Percentiles rank a stretch among this genome's conserved stretches.
Conservation (phyloP, 2,113 vertebrate genomes). For the Alligator sinensis region DNA sequence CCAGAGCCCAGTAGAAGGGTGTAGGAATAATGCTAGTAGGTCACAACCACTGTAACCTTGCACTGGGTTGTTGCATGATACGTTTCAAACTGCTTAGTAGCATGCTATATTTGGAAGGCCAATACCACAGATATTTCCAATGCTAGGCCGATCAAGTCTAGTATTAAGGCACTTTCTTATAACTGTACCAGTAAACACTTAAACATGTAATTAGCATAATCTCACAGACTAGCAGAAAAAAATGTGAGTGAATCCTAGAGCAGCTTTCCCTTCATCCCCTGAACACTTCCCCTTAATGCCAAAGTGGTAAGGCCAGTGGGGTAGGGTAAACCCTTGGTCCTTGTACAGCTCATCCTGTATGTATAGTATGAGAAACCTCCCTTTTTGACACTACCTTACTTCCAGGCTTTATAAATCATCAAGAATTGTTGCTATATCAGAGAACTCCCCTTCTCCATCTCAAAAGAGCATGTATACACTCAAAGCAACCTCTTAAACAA, state of each 20-base stretch:
- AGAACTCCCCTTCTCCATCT: slow-evolving; percentile 25
- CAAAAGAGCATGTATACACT: not conserved
- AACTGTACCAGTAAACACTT: not conserved
- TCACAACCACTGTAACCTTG: not conserved
- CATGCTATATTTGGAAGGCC: not conserved
- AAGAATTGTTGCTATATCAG: slow-evolving; percentile 4
- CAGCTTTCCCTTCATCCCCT: too few species aligned
- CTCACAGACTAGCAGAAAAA: too few species aligned
- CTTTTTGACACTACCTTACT: not conserved
- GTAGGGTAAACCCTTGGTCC: too few species aligned
- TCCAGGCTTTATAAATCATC: not conserved
- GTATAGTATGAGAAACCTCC: too few species aligned
- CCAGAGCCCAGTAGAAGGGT: not conserved
- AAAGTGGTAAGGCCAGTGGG: too few species aligned
- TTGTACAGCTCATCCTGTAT: too few species aligned
- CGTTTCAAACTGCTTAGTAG: not conserved
- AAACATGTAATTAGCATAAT: too few species aligned
- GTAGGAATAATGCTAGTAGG: not conserved
- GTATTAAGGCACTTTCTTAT: not conserved
- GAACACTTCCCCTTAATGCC: too few species aligned
- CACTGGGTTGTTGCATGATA: not conserved
- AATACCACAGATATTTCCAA: not conserved
- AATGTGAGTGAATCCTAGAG: too few species aligned
- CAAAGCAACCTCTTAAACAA: slow-evolving; percentile 36
- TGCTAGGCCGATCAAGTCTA: not conserved